These are phyloP conservation scores for Odocoileus virginianus DNA, from an alignment of 2,113 vertebrate species.

Conservation along the genomic window DNA sequence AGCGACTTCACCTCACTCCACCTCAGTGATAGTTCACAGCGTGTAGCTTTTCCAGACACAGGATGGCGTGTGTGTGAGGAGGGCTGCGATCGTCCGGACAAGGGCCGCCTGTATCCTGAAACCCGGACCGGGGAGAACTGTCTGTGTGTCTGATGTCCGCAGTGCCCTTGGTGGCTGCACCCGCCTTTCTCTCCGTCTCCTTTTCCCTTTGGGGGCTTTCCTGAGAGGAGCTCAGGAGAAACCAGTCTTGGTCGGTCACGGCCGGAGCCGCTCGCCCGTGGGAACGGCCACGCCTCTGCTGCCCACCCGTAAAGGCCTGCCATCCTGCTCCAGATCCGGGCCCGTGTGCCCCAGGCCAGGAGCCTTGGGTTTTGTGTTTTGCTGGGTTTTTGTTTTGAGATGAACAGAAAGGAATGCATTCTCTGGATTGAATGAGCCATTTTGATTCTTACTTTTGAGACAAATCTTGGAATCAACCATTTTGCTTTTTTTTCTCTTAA, in stretches of 20 bases:
- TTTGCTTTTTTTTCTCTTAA: not conserved
- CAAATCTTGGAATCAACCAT: not conserved
- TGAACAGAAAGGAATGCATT: not conserved
- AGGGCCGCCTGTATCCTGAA: fast-evolving
- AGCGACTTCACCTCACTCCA: not conserved
- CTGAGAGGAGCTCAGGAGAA: not conserved
- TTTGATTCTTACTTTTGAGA: not conserved
- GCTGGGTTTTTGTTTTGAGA: not conserved
- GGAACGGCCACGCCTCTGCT: not conserved
- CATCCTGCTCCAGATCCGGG: not conserved
- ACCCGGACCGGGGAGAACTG: fast-evolving
- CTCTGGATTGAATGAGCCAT: not conserved
- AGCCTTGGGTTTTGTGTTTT: no score
- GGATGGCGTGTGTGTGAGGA: fast-evolving
- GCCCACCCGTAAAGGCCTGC: fast-evolving
- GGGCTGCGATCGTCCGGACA: fast-evolving
- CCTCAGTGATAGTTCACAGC: not conserved
- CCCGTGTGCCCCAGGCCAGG: not conserved
- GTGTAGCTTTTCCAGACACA: fast-evolving
- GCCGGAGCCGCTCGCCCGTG: not conserved
- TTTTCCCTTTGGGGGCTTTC: not conserved
- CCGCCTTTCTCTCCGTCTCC: not conserved
- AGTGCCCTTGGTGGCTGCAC: fast-evolving
- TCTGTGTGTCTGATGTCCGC: fast-evolving
- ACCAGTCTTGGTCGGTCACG: not conserved